These are phyloP conservation scores for Cydia amplana DNA, from an alignment of 1,140 invertebrate genomes.

Conservation along the genomic window DNA sequence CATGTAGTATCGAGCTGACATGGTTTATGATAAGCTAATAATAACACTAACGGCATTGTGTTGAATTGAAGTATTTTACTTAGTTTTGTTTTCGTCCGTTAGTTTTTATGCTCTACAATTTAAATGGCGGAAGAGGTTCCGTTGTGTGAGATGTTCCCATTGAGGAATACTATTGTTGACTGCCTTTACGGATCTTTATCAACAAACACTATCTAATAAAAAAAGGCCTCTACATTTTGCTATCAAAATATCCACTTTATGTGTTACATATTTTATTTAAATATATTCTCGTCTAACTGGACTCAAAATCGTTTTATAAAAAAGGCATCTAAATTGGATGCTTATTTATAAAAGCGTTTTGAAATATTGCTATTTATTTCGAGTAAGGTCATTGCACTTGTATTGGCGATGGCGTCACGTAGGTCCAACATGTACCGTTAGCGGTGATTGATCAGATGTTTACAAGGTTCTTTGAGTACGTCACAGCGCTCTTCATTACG, in stretches of 20 bases:
- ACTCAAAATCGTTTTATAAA: neutral
- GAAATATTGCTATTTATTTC: slow-evolving; percentile 31
- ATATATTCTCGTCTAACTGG: neutral
- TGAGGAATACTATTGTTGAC: slow-evolving; percentile 51
- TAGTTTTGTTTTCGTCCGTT: slow-evolving; percentile 50
- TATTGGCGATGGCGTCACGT: slow-evolving; percentile 43
- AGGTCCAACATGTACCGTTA: slow-evolving; percentile 54
- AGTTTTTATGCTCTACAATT: slow-evolving; percentile 50
- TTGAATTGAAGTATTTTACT: slow-evolving; percentile 50
- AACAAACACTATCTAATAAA: slow-evolving; percentile 33
- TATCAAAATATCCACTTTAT: slow-evolving; percentile 18
- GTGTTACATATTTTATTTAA: slow-evolving; percentile 7
- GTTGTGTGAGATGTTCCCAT: slow-evolving; percentile 54
- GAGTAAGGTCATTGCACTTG: slow-evolving; percentile 41
- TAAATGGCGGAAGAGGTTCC: slow-evolving; percentile 59
- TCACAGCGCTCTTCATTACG: slow-evolving; percentile 53
- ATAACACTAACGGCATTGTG: slow-evolving; percentile 47
- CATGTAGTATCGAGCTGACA: slow-evolving; percentile 34
- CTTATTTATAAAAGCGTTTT: slow-evolving; percentile 1
- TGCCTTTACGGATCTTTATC: slow-evolving; percentile 44
- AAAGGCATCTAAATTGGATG: neutral
- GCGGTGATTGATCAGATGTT: slow-evolving; percentile 50
- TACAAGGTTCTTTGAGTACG: slow-evolving; percentile 53
- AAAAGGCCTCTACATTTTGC: slow-evolving; percentile 18
- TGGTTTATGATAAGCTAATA: slow-evolving; percentile 45